These are phyloP conservation scores for Pomacea maculata DNA, from an alignment of 1,140 invertebrate species.

Conservation along the genomic window DNA sequence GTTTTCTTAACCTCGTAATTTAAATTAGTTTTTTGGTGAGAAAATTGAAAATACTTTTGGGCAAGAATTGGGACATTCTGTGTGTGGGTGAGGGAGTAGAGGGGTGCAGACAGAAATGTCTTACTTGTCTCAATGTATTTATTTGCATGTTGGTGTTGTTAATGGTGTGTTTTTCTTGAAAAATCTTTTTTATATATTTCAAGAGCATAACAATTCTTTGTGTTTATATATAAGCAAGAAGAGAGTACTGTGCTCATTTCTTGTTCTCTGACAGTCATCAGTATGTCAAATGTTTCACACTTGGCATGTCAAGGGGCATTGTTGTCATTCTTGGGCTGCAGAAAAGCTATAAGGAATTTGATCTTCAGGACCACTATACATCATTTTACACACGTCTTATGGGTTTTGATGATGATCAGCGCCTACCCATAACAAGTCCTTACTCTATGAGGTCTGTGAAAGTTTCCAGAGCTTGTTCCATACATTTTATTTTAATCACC, in stretches of 20 bases:
- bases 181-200: too few relatives aligned
- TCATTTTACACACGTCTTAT: constrained; percentile 56
- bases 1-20: background rate
- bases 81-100: too few relatives aligned
- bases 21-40: background rate
- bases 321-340: background rate
- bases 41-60: background rate
- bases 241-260: background rate
- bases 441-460: constrained; percentile 64
- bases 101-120: too few relatives aligned
- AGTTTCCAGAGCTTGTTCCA: too few relatives aligned
- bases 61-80: background rate
- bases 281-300: too few relatives aligned
- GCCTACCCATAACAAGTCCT: constrained; percentile 65
- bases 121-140: too few relatives aligned
- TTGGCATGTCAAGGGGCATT: too few relatives aligned
- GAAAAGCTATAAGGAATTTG: constrained; percentile 4
- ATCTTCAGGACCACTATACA: constrained; percentile 15
- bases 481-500: too few relatives aligned
- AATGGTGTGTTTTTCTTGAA: too few relatives aligned
- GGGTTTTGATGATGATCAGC: constrained; percentile 62
- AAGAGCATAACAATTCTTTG: too few relatives aligned
- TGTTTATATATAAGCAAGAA: too few relatives aligned
- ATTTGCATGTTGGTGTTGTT: too few relatives aligned
- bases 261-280: background rate